Base-by-base conservation (phyloP, 1,140 invertebrate species). In the Neomicropteryx cornuta region DNA sequence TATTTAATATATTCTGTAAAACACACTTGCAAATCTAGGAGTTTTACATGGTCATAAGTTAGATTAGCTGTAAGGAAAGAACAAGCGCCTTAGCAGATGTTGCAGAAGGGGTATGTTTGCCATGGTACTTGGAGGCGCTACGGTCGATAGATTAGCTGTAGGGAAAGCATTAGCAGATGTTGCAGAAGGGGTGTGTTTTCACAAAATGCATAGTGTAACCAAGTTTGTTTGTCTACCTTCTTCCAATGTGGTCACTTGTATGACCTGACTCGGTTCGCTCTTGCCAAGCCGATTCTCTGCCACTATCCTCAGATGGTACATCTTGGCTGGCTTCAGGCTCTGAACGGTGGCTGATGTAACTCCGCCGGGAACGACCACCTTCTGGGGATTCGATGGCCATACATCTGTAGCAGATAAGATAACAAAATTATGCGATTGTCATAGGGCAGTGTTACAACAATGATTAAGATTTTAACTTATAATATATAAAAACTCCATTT, bases 281-380 rank as follows among this genome's bases (percentile, higher is more conserved):
- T 81, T 71, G 2, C 90, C 90, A 29, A 94, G 68, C 41, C 83
- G 72, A 61, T 94, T 94, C 58, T 90, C 84, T 1, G 90, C 90
- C 47, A 88, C 77, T 45, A 95, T 80, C 45, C 90, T 72, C 41
- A 96, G 73, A 52, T 93, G 82, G 65, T 95, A 97, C n/a, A 78
- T 79, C 36, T 82, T 88, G 1, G 90, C 82, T 1, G 92, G 91
- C 36, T 81, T 77, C 2, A 97, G 68, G 47, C 82, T 81, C 44
- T 78, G 76, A 10, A 97, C 74, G 34, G 76, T 81, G 2, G 83
- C 79, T 42, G 79, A 77, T 3, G 79, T 83, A 52, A 86, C 82
- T 10, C 76, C 75, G 1, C 86, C 86, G 1, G 83, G 75, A 4
- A 89, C 80, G 28, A 82, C 77, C 2, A 85, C 74, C 61, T 87